Evolutionary conservation across 2,113 vertebrate genomes (phyloP).

Genomic region (Furnarius figulus): DNA sequence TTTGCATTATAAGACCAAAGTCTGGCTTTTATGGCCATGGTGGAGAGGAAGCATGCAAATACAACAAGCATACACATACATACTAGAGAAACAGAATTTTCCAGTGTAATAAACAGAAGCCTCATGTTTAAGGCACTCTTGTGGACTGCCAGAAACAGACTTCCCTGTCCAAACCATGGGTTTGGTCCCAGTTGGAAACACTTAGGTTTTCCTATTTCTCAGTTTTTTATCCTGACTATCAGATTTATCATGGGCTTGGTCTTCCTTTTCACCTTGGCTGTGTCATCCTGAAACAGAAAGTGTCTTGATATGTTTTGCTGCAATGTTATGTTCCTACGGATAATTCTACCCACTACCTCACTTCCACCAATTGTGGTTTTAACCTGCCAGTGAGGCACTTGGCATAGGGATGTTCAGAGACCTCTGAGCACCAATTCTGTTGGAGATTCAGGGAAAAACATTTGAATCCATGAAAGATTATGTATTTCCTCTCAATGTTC

Average conservation of each 20-base stretch:
- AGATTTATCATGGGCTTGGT: neutral
- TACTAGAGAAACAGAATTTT: neutral
- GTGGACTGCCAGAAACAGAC: neutral
- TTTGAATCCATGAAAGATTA: neutral
- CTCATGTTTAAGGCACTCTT: rapidly evolving
- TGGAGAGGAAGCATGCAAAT: neutral
- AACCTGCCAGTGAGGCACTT: neutral
- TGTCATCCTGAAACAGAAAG: neutral
- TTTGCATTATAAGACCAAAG: neutral
- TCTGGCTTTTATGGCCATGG: neutral
- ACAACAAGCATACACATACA: neutral
- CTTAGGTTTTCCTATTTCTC: neutral
- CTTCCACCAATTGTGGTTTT: constrained; percentile 4
- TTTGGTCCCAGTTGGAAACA: neutral
- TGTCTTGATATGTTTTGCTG: neutral
- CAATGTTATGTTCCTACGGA: neutral
- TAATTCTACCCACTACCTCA: neutral
- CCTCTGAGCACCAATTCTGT: neutral
- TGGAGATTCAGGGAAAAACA: neutral
- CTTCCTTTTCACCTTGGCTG: neutral
- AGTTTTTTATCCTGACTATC: neutral
- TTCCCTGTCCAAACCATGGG: neutral
- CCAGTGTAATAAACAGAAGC: neutral
- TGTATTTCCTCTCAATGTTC: neutral
- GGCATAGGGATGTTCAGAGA: neutral